Conservation (phyloP, 2,797 vertebrate genomes). For the Rhinella marina region DNA sequence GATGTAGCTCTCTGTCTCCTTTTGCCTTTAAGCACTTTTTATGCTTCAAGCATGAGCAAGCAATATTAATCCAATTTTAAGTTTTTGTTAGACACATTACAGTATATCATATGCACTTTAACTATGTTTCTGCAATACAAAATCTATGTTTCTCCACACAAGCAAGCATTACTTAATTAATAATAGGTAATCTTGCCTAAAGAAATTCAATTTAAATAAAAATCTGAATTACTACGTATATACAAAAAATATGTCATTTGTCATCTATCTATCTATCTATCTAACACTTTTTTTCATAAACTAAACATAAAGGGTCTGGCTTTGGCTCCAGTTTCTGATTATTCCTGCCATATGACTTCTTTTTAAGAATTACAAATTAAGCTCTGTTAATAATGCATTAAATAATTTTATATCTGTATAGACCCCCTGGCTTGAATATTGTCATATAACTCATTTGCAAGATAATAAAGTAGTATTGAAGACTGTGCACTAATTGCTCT, state of each 20-base stretch:
- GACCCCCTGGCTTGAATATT: constrained; percentile 54
- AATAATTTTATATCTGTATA: constrained; percentile 42
- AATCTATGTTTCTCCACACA: constrained; percentile 68
- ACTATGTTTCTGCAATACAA: constrained; percentile 65
- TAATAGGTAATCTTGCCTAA: background rate
- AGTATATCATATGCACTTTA: constrained; percentile 70
- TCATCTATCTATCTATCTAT: background rate
- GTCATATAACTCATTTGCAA: constrained; percentile 45
- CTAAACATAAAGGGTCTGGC: background rate
- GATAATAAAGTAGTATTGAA: constrained; percentile 45
- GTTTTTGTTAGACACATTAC: constrained; percentile 74
- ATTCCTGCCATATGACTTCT: constrained; percentile 4
- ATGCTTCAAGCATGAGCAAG: constrained; percentile 78
- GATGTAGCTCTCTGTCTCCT: constrained; percentile 69
- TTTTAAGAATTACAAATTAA: constrained; percentile 37
- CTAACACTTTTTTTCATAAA: background rate
- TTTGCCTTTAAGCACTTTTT: constrained; percentile 78
- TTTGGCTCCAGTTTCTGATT: background rate
- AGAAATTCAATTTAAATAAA: background rate
- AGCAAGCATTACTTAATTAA: constrained; percentile 35
- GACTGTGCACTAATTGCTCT: constrained; percentile 43
- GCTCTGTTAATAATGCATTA: constrained; percentile 47
- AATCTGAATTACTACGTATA: background rate
- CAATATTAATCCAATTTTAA: constrained; percentile 79
- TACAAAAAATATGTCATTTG: background rate